phyloP scores from a whole-genome alignment of 2,113 vertebrate species.

The Anthoscopus minutus region DNA sequence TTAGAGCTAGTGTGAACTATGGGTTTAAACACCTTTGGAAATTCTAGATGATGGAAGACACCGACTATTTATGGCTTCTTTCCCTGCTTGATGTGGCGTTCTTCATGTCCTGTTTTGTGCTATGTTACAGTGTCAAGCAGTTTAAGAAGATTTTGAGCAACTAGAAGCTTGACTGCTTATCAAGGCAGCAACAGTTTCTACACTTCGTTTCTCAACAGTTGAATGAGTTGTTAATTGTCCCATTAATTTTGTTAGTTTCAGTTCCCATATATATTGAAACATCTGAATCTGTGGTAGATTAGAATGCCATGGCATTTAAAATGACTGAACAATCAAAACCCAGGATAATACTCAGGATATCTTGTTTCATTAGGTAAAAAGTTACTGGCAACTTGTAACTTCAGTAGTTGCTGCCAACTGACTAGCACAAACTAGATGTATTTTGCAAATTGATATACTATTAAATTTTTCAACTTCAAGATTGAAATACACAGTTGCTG shows the following conservation, averaged over 20 bases:
- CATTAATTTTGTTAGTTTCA: not conserved
- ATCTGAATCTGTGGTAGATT: not conserved
- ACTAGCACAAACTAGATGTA: not conserved
- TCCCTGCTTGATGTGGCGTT: not conserved
- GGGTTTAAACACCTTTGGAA: not conserved
- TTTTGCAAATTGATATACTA: not conserved
- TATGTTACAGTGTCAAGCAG: not conserved
- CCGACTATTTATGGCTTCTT: not conserved
- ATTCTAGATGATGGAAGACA: not conserved
- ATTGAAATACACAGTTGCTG: not conserved
- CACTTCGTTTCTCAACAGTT: not conserved
- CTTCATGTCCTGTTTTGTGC: not conserved
- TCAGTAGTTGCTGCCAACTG: not conserved
- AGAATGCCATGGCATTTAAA: not conserved
- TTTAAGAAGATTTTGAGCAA: not conserved
- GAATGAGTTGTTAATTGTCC: not conserved
- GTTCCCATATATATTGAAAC: not conserved
- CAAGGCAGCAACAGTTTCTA: not conserved
- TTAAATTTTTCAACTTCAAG: not conserved
- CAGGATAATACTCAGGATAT: not conserved
- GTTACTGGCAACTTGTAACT: not conserved
- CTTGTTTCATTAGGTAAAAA: not conserved
- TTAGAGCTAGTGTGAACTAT: not conserved
- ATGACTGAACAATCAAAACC: not conserved
- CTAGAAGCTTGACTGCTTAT: not conserved